Evolutionary conservation across 1,140 invertebrate genomes (phyloP), one percentile per base, ranked within the genome.

Genomic region (Drosophila nebulosa): DNA sequence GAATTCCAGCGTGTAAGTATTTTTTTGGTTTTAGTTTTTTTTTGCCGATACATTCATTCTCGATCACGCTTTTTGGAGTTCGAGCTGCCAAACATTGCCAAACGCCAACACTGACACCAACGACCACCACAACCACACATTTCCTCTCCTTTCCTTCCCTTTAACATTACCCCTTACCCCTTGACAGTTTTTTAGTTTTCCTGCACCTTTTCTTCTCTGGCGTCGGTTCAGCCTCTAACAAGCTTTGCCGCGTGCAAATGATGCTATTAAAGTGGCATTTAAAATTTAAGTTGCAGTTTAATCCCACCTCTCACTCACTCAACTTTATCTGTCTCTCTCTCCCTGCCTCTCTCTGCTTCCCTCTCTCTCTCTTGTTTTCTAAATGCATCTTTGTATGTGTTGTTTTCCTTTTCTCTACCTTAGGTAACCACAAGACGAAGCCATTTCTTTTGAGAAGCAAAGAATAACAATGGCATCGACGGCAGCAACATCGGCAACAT

Each of bases 241-340:
- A 88, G 71, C 78, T 63, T 30, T 42, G 64, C 83, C 75, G 75
- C 72, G 83, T 88, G 83, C 83, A 88, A 88, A 89, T 88, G 83
- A 88, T 89, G 84, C 84, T 79, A 89, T 88, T 88, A 79, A 88
- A 89, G 73, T 89, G 84, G 75, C 84, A 79, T 89, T 88, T 88
- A 83, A 89, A 84, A 83, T 83, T 88, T 88, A 79, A 88, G 83
- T 75, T 80, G 71, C 78, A 75, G 65, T 78, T 70, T 62, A 71
- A 52, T 85, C 69, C 64, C 74, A 39, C 73, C 77, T 64, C 66
- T 74, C 70, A 53, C 66, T 69, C 56, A 59, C 32, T 22, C 18
- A 21, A 46, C 39, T 46, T 46, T 46, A 21, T 18, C 39, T 26
- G 50, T 18, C 21, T 36, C 14, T 14, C 26, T 26, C 42, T 32